Base-by-base conservation (phyloP, 2,113 vertebrate genomes). In the Microtus ochrogaster region DNA sequence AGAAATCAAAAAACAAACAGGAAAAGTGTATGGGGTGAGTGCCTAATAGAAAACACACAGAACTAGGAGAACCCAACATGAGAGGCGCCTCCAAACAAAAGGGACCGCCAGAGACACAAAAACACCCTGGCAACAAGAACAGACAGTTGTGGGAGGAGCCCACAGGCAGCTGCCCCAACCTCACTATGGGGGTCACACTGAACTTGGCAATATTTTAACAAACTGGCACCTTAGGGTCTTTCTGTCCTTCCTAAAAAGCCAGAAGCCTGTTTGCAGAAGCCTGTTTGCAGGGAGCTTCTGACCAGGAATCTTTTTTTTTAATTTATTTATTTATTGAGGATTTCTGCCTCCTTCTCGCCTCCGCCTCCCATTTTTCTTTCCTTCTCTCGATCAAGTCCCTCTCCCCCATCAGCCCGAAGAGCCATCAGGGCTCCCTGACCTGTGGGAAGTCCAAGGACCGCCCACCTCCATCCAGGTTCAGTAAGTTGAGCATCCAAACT, bases 201-300 rank as follows among this genome's bases (percentile, higher is more conserved):
- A 77, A 90, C 41, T 73, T 55, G 87, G 66, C 78, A 58, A 72
- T 68, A 72, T 95, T 58, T 89, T 33, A 76, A 94, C 84, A 24
- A 36, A 79, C 83, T 47, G 77, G n/a, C 36, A 16, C 39, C 41
- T 65, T 68, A 12, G 33, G 63, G 61, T 91, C 28, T 44, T 68
- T 73, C 65, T 14, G 26, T n/a, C 68, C 44, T 90, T 33, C 41
- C 88, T 61, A 65, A 55, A 61, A 55, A 55, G 85, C 36, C 17
- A 94, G 85, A 92, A 74, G 26, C 2, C 78, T 73, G 52, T 55
- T 55, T 77, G 58, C 74, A 24, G n/a, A n/a, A n/a, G n/a, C n/a
- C n/a, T n/a, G n/a, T n/a, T n/a, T n/a, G n/a, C n/a, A n/a, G n/a
- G n/a, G n/a, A n/a, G n/a, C n/a, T n/a, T n/a, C n/a, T n/a, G n/a